phyloP scores from a whole-genome alignment of 2,888 invertebrate genomes.

The Sepioteuthis lessoniana region DNA sequence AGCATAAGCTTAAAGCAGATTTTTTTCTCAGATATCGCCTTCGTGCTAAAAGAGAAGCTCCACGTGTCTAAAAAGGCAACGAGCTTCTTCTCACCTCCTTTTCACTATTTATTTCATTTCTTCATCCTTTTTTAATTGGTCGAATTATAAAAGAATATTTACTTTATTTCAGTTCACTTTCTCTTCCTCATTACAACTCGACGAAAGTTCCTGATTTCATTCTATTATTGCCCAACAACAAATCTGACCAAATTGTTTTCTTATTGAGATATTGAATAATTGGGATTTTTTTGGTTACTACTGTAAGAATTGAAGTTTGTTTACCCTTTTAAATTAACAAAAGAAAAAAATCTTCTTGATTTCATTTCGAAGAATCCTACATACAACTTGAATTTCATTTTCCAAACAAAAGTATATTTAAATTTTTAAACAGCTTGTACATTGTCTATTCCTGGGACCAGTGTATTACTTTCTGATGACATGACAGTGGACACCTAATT shows the following conservation, averaged over 20 bases:
- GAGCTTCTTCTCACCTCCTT: neutral
- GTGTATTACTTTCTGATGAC: neutral
- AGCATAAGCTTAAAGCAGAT: neutral
- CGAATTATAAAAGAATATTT: neutral
- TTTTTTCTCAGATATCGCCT: neutral
- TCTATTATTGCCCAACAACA: neutral
- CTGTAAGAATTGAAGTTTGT: too few species aligned
- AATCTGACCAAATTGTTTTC: neutral
- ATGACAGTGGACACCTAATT: neutral
- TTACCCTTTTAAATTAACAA: too few species aligned
- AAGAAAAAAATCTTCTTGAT: too few species aligned
- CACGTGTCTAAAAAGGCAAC: constrained; percentile 41
- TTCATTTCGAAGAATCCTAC: too few species aligned
- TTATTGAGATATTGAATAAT: neutral
- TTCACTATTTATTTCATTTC: neutral
- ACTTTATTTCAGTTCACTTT: neutral
- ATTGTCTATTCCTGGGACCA: neutral
- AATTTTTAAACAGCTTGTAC: too few species aligned
- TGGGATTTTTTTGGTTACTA: too few species aligned
- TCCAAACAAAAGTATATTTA: too few species aligned
- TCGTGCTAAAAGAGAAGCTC: neutral
- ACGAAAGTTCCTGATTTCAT: neutral
- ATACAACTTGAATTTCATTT: too few species aligned
- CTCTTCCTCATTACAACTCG: neutral
- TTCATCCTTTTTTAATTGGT: neutral